Conservation (phyloP, 2,888 invertebrate genomes). For the Axea sp. region DNA sequence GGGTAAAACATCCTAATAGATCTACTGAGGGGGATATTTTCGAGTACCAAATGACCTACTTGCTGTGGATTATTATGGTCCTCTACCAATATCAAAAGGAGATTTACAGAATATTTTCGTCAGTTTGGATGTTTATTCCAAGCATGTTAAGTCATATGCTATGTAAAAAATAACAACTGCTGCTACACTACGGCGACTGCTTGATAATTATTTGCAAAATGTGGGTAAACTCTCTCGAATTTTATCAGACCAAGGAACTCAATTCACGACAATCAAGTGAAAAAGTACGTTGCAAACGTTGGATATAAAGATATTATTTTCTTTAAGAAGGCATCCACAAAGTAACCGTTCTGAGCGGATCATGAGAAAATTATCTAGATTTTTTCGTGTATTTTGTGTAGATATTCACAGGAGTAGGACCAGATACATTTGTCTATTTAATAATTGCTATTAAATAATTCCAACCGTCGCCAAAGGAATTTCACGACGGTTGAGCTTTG, state of each 20-base stretch:
- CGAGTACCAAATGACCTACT: slow-evolving; percentile 12
- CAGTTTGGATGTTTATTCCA: slow-evolving; percentile 30
- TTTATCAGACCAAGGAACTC: background rate
- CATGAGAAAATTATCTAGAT: too few relatives aligned
- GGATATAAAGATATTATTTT: too few relatives aligned
- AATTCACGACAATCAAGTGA: background rate
- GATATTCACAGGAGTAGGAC: too few relatives aligned
- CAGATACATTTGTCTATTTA: too few relatives aligned
- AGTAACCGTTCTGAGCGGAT: too few relatives aligned
- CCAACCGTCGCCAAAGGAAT: too few relatives aligned
- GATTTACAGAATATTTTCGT: slow-evolving; percentile 31
- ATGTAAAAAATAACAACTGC: background rate
- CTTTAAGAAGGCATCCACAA: too few relatives aligned
- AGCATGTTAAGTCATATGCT: background rate
- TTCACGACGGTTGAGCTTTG: too few relatives aligned
- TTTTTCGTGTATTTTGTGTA: too few relatives aligned
- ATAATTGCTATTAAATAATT: too few relatives aligned
- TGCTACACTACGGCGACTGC: background rate
- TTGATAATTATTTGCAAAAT: background rate
- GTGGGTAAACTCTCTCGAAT: background rate
- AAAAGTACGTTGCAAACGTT: too few relatives aligned
- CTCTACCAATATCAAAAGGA: slow-evolving; percentile 2
- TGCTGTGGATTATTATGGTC: background rate
- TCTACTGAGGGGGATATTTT: slow-evolving; percentile 12
- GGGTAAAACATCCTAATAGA: slow-evolving; percentile 1